A percentile compares a stretch with the other conserved stretches of the same genome.
phyloP scores from a whole-genome alignment of 2,888 invertebrate genomes.

The Acleris emargana region DNA sequence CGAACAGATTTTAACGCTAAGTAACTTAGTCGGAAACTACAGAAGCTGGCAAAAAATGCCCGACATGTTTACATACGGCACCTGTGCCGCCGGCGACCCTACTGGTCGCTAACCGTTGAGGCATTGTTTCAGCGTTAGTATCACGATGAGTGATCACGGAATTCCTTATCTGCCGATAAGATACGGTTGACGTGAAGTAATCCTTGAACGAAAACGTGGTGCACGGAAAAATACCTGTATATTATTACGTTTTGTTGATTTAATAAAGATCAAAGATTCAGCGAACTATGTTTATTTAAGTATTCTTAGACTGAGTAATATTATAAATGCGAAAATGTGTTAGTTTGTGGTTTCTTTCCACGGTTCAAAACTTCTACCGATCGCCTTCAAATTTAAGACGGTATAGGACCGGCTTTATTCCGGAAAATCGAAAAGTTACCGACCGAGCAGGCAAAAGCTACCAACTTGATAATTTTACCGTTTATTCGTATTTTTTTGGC shows the following conservation, averaged over 20 bases:
- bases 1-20: constrained; percentile 33
- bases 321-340: too few species aligned
- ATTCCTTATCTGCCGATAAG: constrained; percentile 22
- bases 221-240: constrained; percentile 1
- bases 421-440: too few species aligned
- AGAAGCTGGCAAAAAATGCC: constrained; percentile 23
- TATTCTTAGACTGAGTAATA: too few species aligned
- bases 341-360: too few species aligned
- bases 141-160: constrained; percentile 16
- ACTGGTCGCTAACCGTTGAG: neutral
- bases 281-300: constrained; percentile 12
- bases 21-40: constrained; percentile 13
- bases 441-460: too few species aligned
- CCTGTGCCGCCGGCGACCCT: constrained; percentile 1
- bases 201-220: constrained; percentile 24
- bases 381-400: too few species aligned
- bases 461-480: too few species aligned
- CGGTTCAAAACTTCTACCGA: too few species aligned
- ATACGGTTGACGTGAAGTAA: constrained; percentile 18
- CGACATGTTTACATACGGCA: constrained; percentile 27
- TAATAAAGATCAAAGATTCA: constrained; percentile 2
- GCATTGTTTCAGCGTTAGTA: constrained; percentile 12
- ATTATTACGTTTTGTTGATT: constrained; percentile 13
- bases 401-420: too few species aligned
- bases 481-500: too few species aligned